Evolutionary conservation across 2,888 invertebrate genomes (phyloP), one percentile per base, ranked within the genome.

Genomic region (Eugnorisma glareosa): DNA sequence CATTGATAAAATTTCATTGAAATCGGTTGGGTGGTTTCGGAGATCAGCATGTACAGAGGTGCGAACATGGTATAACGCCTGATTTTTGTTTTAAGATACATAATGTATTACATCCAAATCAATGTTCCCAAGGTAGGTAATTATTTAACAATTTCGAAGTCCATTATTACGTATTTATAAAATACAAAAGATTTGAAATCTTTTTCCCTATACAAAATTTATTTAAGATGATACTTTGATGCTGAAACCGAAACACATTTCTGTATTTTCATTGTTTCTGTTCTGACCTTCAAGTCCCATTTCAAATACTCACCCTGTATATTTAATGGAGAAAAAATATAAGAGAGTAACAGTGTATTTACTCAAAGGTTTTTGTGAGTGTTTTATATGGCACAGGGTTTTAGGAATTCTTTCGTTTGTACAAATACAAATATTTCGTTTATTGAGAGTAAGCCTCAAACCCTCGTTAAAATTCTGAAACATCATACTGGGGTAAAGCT

Each of bases 311-410:
- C 64, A 24, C 21, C 21, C 35, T 73, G 48, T 79, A 51, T 67
- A 73, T 72, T 67, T 79, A 81, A 70, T n/a, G 68, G 75, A 31
- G 35, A 54, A 80, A 81, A 75, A 59, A 75, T 66, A 69, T 61
- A 43, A 48, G 28, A 70, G 48, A 61, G 67, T 67, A 81, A 18
- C 48, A 54, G 57, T 76, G n/a, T 54, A 67, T 81, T 67, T 59
- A 73, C 73, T 51, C 61, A 61, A 66, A 67, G 61, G 43, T 31
- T 69, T 73, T 57, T 66, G 61, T 61, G 40, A 77, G 61, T 71
- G 51, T 74, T 81, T 74, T 75, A 75, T 57, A 40, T 75, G 64
- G 57, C 68, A 74, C 63, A 51, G 64, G 37, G 18, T 79, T 79
- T 73, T 59, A 75, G 7, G 54, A 57, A 64, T 59, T 51, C 28